Percentiles rank a stretch among this genome's conserved stretches.
phyloP scores from a whole-genome alignment of 1,140 invertebrate species.

The Heliconius nattereri region DNA sequence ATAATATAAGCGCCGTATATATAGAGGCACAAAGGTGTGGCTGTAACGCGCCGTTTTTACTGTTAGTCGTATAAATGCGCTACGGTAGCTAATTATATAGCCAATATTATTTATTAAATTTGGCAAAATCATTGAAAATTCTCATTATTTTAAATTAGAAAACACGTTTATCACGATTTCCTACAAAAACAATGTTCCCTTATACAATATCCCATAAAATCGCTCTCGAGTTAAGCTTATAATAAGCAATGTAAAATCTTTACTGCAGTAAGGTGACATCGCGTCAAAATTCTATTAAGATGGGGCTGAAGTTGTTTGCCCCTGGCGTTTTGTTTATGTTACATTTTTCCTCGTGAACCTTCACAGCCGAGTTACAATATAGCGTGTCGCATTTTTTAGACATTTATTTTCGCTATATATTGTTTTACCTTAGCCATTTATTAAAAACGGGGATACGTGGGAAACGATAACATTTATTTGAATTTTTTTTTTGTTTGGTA shows the following conservation, averaged over 20 bases:
- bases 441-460: background rate
- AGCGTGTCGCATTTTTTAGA: slow-evolving; percentile 56
- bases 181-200: background rate
- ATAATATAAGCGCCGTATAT: too few relatives aligned
- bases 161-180: slow-evolving; percentile 2
- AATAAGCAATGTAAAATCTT: slow-evolving; percentile 53
- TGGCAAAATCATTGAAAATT: background rate
- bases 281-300: slow-evolving; percentile 72
- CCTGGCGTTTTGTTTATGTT: slow-evolving; percentile 63
- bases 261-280: slow-evolving; percentile 55
- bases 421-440: slow-evolving; percentile 2
- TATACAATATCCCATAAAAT: slow-evolving; percentile 6
- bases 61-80: too few relatives aligned
- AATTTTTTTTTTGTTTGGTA: too few relatives aligned
- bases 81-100: too few relatives aligned
- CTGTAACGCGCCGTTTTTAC: too few relatives aligned
- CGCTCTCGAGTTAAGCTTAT: slow-evolving; percentile 24
- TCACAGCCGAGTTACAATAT: slow-evolving; percentile 49
- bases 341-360: slow-evolving; percentile 57
- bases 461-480: background rate
- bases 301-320: slow-evolving; percentile 65
- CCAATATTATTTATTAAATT: background rate
- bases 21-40: too few relatives aligned
- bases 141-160: slow-evolving; percentile 3
- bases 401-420: slow-evolving; percentile 4